Base-by-base conservation (phyloP, 2,113 vertebrate genomes). In the Cyphomyrus plagiostoma region DNA sequence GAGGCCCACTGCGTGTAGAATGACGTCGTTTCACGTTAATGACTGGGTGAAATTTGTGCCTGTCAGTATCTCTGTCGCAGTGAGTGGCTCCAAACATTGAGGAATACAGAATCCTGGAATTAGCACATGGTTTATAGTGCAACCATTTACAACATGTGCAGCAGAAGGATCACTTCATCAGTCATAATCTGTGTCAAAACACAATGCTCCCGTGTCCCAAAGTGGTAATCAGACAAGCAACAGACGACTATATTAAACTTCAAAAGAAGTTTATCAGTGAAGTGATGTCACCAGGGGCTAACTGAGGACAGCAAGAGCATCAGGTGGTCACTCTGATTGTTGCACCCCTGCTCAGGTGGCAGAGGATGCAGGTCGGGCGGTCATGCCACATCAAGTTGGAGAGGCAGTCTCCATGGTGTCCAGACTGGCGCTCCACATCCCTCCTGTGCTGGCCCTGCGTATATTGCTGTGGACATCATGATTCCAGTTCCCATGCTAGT, bases 191-290 rank as follows among this genome's bases (percentile, higher is more conserved):
- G 21, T 23, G 53, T 62, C 85, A 42, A 87, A 53, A 53, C 49
- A 82, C 35, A 45, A 45, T 39, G n/a, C 46, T 46, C 46, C 83
- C 13, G 1, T 19, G 85, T 53, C 50, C 85, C 85, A 53, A 52
- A 87, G 19, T 42, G n/a, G 91, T 53, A 66, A 92, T 92, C 74
- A 90, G 92, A 85, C 92, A 91, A 83, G 86, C 89, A 94, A 89
- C 93, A 93, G 90, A 93, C 94, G 94, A 91, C 94, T 92, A 93
- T 94, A 93, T 95, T 95, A 95, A 95, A 95, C 95, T 94, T 95
- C 82, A 93, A 93, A 91, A 91, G 85, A 90, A 80, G 90, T 91
- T 89, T 93, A 93, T 94, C 94, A 95, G 90, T 92, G 82, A 66
- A 92, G 91, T 91, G 92, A 91, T 92, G 90, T 94, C 93, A 92